Conservation (phyloP, 2,113 vertebrate genomes). For the Hypomesus transpacificus region DNA sequence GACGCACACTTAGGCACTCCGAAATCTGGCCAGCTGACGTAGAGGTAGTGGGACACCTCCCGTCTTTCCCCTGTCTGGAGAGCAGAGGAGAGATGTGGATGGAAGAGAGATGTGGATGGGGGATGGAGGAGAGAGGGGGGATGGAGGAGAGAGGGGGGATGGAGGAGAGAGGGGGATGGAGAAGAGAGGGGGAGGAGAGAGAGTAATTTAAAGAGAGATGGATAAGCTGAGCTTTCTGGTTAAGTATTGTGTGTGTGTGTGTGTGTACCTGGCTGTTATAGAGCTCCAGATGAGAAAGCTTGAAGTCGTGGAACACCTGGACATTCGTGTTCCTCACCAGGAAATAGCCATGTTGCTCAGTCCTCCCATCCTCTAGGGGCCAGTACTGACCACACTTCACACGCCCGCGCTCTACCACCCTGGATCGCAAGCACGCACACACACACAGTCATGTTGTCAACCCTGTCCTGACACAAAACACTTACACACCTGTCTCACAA, state of each 20-base stretch:
- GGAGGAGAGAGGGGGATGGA: background rate
- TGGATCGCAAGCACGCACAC: constrained; percentile 26
- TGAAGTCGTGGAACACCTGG: constrained; percentile 76
- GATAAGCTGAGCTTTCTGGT: background rate
- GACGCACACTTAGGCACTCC: constrained; percentile 77
- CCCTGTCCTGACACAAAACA: background rate
- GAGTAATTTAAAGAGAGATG: background rate
- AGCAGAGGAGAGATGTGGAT: background rate
- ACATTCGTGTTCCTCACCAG: constrained; percentile 68
- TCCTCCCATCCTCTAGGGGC: constrained; percentile 70
- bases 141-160: background rate
- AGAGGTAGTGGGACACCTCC: constrained; percentile 75
- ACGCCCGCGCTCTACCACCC: constrained; percentile 75
- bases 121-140: background rate
- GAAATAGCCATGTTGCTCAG: constrained; percentile 72
- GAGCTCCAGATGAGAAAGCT: constrained; percentile 72
- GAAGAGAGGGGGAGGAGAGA: background rate
- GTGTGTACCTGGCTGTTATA: constrained; percentile 70
- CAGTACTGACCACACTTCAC: constrained; percentile 80
- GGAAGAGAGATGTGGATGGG: background rate
- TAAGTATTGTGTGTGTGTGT: background rate
- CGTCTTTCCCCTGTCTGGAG: constrained; percentile 71
- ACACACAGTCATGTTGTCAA: background rate
- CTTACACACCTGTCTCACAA: background rate
- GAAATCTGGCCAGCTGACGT: constrained; percentile 79